Percentiles rank a stretch among this genome's conserved stretches.
Conservation (phyloP, 1,140 invertebrate species). For the Fopius arisanus region DNA sequence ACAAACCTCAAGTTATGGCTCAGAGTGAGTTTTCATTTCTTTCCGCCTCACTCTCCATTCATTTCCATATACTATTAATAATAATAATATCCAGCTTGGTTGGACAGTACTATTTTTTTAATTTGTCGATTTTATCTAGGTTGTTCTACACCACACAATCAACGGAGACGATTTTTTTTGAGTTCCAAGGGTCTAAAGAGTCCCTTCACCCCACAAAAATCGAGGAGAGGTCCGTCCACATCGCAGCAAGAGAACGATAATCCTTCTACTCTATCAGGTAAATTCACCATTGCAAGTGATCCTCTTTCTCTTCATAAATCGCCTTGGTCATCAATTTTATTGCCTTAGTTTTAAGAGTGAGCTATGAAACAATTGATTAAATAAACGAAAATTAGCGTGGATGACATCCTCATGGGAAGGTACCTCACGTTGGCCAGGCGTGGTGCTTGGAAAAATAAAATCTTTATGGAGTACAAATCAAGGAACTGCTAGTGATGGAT, state of each 20-base stretch:
- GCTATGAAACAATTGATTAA: conserved; percentile 9
- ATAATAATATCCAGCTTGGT: conserved; percentile 65
- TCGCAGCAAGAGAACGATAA: conserved; percentile 57
- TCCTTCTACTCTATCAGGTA: conserved; percentile 73
- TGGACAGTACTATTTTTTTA: too few species aligned
- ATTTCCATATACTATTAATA: not conserved
- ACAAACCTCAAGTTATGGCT: conserved; percentile 61
- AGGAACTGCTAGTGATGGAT: conserved; percentile 72
- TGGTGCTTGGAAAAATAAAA: conserved; percentile 85
- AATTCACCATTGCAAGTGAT: conserved; percentile 35
- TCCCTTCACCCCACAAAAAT: conserved; percentile 69
- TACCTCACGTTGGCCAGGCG: conserved; percentile 73
- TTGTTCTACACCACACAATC: conserved; percentile 82
- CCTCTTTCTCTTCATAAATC: too few species aligned
- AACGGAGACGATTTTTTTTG: conserved; percentile 79
- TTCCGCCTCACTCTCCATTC: not conserved
- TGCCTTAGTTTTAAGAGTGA: not conserved
- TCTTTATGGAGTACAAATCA: conserved; percentile 82
- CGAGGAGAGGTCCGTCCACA: conserved; percentile 51
- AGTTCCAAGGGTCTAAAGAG: conserved; percentile 79
- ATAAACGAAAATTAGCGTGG: conserved; percentile 50
- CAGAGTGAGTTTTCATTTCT: conserved; percentile 62
- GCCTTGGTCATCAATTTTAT: too few species aligned
- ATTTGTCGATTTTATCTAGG: conserved; percentile 52
- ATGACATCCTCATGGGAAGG: conserved; percentile 68